These are phyloP conservation scores for Neopelma chrysocephalum DNA, from an alignment of 2,797 vertebrate genomes.

Conservation along the genomic window DNA sequence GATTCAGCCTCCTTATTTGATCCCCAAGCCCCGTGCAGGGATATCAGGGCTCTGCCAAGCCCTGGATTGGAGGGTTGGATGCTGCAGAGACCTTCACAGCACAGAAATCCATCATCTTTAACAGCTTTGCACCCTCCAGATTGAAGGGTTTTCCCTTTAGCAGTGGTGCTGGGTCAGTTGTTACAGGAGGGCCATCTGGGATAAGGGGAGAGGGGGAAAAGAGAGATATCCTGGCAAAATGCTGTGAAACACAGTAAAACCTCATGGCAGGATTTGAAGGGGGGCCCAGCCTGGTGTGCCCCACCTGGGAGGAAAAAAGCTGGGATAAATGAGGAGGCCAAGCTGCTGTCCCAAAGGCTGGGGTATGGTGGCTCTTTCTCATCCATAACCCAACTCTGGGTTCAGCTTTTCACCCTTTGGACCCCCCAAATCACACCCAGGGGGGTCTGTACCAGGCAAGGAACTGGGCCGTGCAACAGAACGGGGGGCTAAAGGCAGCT, in stretches of 20 bases:
- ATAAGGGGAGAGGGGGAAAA: background rate
- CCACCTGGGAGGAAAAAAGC: background rate
- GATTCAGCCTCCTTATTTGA: background rate
- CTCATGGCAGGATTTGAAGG: background rate
- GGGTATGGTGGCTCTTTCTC: fast-evolving
- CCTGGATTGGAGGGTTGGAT: background rate
- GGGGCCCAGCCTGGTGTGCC: background rate
- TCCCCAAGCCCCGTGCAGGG: background rate
- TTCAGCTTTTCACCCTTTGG: background rate
- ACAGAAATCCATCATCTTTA: slow-evolving; percentile 57
- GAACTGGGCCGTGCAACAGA: background rate
- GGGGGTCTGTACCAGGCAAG: no score
- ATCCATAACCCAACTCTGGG: background rate
- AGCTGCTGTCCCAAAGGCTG: background rate
- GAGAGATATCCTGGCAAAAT: background rate
- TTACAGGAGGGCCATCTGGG: background rate
- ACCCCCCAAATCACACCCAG: fast-evolving
- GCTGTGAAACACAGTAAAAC: background rate
- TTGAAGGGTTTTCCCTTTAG: background rate
- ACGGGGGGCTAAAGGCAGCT: background rate
- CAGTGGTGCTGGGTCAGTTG: slow-evolving; percentile 39
- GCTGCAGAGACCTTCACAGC: background rate
- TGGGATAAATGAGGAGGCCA: background rate
- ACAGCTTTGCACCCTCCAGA: background rate
- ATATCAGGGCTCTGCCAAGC: background rate